These are phyloP conservation scores for Netelia melanura DNA, from an alignment of 2,888 invertebrate species.

Conservation along the genomic window DNA sequence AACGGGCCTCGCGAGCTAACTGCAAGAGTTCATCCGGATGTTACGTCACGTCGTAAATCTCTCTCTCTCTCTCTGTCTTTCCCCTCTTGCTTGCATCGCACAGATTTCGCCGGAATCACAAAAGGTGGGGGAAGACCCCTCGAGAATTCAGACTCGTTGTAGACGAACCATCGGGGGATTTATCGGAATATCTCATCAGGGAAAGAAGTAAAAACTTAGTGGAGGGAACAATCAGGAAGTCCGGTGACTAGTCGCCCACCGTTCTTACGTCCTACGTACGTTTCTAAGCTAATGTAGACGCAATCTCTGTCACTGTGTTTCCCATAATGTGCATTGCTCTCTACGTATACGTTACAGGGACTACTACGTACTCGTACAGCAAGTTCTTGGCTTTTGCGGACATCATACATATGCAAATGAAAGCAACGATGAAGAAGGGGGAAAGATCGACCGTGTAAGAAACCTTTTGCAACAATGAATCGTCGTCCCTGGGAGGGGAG, in stretches of 20 bases:
- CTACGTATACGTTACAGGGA: background rate
- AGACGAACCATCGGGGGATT: background rate
- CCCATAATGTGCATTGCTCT: constrained; percentile 20
- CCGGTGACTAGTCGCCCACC: constrained; percentile 53
- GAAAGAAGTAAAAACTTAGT: background rate
- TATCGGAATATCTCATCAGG: constrained; percentile 2
- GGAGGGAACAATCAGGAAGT: constrained; percentile 46
- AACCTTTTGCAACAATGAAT: constrained; percentile 24
- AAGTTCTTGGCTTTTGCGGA: constrained; percentile 44
- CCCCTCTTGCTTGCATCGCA: constrained; percentile 47
- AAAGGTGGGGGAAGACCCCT: background rate
- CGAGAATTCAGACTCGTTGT: background rate
- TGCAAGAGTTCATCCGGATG: constrained; percentile 78
- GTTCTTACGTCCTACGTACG: constrained; percentile 41
- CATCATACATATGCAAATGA: constrained; percentile 64
- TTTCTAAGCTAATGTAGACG: constrained; percentile 19
- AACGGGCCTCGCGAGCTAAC: constrained; percentile 63
- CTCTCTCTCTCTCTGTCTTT: constrained; percentile 70
- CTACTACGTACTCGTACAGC: constrained; percentile 3
- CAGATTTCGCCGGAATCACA: constrained; percentile 6
- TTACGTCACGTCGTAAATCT: constrained; percentile 78
- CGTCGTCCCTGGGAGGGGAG: constrained; percentile 3
- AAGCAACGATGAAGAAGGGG: constrained; percentile 8
- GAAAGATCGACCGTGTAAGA: constrained; percentile 2
- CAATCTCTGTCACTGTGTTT: constrained; percentile 30